phyloP scores from a whole-genome alignment of 2,113 vertebrate species.

The Carassius auratus region DNA sequence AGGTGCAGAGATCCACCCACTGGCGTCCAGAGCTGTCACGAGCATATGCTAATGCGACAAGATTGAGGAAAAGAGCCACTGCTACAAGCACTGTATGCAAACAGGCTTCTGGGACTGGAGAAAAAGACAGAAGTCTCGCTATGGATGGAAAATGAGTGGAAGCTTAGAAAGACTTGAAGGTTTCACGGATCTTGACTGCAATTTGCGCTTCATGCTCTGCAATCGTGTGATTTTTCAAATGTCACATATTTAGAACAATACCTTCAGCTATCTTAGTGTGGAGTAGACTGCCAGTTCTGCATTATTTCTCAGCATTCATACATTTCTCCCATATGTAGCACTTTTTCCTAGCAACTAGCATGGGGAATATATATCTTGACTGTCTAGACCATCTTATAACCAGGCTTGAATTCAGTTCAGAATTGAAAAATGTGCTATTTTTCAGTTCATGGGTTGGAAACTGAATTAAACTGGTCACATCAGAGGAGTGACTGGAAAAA shows the following conservation, averaged over 20 bases:
- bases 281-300: not conserved
- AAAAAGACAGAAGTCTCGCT: not conserved
- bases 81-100: constrained; percentile 36
- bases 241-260: constrained; percentile 6
- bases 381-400: not conserved
- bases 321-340: not conserved
- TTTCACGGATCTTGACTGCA: constrained; percentile 5
- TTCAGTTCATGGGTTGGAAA: not conserved
- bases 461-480: not conserved
- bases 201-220: constrained; percentile 13
- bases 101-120: constrained; percentile 1
- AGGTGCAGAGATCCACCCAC: constrained; percentile 53
- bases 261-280: not conserved
- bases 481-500: not conserved
- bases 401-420: not conserved
- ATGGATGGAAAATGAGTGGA: constrained; percentile 15
- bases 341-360: not conserved
- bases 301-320: not conserved
- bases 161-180: not conserved
- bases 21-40: constrained; percentile 43
- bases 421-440: not conserved
- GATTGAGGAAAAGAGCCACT: constrained; percentile 37
- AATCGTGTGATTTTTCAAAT: constrained; percentile 15
- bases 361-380: not conserved
- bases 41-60: constrained; percentile 49